These are phyloP conservation scores for Sciaenops ocellatus DNA, from an alignment of 2,797 vertebrate genomes.

Conservation along the genomic window DNA sequence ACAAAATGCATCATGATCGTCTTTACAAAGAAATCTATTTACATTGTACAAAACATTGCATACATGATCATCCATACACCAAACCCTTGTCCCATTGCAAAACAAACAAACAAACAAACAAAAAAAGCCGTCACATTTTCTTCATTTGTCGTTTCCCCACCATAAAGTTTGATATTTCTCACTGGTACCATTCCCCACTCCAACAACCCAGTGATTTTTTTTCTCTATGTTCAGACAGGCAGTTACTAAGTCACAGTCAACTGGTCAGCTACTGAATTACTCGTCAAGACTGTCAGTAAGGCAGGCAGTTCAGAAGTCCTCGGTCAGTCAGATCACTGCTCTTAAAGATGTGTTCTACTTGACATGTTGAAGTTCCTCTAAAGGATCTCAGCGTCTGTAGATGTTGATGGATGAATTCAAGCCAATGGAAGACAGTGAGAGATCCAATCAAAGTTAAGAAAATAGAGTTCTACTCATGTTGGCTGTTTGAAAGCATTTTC, in stretches of 20 bases:
- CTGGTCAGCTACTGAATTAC: constrained; percentile 57
- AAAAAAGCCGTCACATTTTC: constrained; percentile 25
- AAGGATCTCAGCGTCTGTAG: constrained; percentile 10
- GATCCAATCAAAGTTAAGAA: neutral
- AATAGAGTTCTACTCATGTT: neutral
- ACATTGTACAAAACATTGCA: constrained; percentile 84
- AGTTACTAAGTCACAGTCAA: constrained; percentile 60
- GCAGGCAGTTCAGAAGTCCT: constrained; percentile 33
- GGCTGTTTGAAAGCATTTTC: neutral
- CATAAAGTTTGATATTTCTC: neutral
- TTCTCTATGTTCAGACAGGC: constrained; percentile 17
- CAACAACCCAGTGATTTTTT: neutral
- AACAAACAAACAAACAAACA: constrained; percentile 3
- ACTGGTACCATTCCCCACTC: neutral
- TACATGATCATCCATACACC: constrained; percentile 62
- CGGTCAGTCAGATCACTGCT: constrained; percentile 6
- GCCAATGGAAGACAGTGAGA: neutral
- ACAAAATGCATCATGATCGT: constrained; percentile 69
- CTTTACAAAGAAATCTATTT: constrained; percentile 82
- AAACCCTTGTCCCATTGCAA: constrained; percentile 36
- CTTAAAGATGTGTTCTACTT: neutral
- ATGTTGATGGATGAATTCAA: neutral
- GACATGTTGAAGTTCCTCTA: neutral
- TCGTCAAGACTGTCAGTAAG: constrained; percentile 46
- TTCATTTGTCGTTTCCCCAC: constrained; percentile 16